phyloP scores from a whole-genome alignment of 2,797 vertebrate species.

The Lepus oiostolus region DNA sequence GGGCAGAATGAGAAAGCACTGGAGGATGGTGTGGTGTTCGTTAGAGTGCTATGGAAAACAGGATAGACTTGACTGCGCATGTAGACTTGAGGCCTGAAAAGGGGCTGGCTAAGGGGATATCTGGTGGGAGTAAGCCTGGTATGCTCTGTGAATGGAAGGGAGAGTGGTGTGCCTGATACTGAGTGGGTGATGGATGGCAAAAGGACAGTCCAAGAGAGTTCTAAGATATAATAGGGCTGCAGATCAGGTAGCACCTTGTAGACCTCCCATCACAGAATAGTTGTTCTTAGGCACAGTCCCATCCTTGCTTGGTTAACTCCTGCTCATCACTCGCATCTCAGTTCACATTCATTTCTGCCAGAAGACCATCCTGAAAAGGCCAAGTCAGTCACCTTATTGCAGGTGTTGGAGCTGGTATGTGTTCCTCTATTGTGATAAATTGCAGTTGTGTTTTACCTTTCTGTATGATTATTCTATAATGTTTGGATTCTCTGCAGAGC shows the following conservation, averaged over 20 bases:
- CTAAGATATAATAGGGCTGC: not conserved
- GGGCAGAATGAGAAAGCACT: not conserved
- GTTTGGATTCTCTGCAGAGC: not conserved
- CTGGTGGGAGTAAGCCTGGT: not conserved
- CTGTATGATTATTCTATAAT: not conserved
- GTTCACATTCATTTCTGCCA: not conserved
- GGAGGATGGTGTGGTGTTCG: not conserved
- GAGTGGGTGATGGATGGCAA: not conserved
- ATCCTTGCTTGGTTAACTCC: not conserved
- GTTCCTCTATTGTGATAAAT: not conserved
- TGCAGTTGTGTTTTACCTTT: not conserved
- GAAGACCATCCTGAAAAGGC: not conserved
- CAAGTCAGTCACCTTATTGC: not conserved
- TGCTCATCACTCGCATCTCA: not conserved
- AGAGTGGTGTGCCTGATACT: too few species aligned
- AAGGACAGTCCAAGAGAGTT: not conserved
- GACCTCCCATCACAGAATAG: too few species aligned
- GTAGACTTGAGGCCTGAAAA: not conserved
- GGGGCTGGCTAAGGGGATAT: not conserved
- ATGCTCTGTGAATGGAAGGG: not conserved
- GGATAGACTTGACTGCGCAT: not conserved
- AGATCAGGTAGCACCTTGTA: not conserved
- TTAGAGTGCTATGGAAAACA: not conserved
- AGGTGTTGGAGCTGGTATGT: not conserved
- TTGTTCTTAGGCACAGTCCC: not conserved